These are phyloP conservation scores for Nyctibius bracteatus DNA, from an alignment of 2,113 vertebrate genomes.

Conservation along the genomic window DNA sequence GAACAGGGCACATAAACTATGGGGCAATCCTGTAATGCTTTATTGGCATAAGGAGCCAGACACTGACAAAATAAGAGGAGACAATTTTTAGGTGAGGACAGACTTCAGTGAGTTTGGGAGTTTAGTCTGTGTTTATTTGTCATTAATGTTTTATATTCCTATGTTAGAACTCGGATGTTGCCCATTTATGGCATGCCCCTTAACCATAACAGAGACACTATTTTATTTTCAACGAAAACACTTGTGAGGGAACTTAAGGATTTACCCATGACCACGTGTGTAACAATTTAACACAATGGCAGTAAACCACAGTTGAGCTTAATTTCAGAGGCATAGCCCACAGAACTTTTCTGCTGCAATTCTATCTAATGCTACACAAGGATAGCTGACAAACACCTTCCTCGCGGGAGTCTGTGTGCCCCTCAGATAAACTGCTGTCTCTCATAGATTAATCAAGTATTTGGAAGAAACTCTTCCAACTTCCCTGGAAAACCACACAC, in stretches of 20 bases:
- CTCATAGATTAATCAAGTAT: constrained; percentile 16
- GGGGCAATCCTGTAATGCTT: not conserved
- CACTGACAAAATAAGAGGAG: not conserved
- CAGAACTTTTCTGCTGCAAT: not conserved
- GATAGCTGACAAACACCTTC: constrained; percentile 39
- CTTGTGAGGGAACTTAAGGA: not conserved
- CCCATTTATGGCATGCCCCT: not conserved
- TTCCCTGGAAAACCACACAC: not conserved
- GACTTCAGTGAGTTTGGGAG: not conserved
- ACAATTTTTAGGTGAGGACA: not conserved
- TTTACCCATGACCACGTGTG: not conserved
- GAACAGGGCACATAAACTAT: not conserved
- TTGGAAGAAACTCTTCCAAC: not conserved
- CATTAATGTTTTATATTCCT: not conserved
- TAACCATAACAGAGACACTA: not conserved
- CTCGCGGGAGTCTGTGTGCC: not conserved
- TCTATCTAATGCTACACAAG: not conserved
- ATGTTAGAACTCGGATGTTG: not conserved
- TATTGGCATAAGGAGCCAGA: not conserved
- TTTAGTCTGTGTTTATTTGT: not conserved
- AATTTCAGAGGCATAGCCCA: not conserved
- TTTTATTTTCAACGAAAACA: not conserved
- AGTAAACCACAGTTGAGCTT: not conserved
- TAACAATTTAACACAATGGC: not conserved
- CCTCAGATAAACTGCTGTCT: constrained; percentile 22